Evolutionary conservation across 2,888 invertebrate species (phyloP).

Genomic region (Halocaridina rubra): DNA sequence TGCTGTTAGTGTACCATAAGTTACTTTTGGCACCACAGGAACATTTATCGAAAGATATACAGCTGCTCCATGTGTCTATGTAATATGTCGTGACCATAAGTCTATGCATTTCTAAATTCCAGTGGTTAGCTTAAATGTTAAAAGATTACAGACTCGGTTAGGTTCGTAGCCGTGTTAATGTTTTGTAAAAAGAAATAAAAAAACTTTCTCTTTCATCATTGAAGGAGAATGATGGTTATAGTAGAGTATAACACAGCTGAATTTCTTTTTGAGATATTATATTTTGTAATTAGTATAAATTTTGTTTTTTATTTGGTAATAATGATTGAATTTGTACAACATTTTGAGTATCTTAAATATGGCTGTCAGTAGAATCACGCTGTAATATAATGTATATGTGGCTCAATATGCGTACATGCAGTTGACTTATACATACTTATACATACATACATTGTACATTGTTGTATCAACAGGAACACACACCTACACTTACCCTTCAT

Average conservation of each 20-base stretch:
- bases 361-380: constrained; percentile 40
- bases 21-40: too few relatives aligned
- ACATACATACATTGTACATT: neutral
- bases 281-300: constrained; percentile 46
- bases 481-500: neutral
- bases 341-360: constrained; percentile 31
- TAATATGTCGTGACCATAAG: neutral
- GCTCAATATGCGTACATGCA: constrained; percentile 36
- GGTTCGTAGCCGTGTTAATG: neutral
- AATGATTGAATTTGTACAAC: constrained; percentile 33
- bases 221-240: constrained; percentile 28
- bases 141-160: neutral
- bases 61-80: too few relatives aligned
- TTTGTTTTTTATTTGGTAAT: constrained; percentile 24
- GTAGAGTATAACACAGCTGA: constrained; percentile 23
- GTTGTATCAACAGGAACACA: neutral
- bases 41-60: too few relatives aligned
- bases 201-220: neutral
- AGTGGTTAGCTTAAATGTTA: neutral
- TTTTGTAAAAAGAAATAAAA: constrained; percentile 12
- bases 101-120: neutral
- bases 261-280: constrained; percentile 28
- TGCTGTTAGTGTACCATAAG: too few relatives aligned
- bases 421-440: neutral
- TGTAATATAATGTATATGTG: constrained; percentile 59